Evolutionary conservation across 2,888 invertebrate species (phyloP), one percentile per base, ranked within the genome.

Genomic region (Parnassius apollo): DNA sequence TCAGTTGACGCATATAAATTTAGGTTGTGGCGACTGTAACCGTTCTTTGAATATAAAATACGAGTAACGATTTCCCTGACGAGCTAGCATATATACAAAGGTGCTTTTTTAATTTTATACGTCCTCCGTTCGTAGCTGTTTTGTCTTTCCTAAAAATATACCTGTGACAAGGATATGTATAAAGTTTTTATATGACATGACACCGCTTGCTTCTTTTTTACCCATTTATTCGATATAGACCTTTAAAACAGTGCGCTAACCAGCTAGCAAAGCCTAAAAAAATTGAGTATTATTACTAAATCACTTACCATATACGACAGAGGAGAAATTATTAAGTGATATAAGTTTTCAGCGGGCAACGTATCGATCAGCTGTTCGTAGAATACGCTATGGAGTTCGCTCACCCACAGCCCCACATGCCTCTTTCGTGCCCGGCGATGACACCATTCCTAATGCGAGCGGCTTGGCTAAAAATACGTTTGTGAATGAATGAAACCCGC

Each of bases 331-430:
- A 48, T 48, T 13, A 50, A 11, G 35, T 56, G 18, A 69, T 63
- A 62, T 66, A 66, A 66, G 68, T 70, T 75, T 42, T 51, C 51
- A 22, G 71, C 68, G 22, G 35, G 42, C 66, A 65, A 67, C 75
- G 73, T 82, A 86, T 85, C 79, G 83, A 88, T 87, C 81, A 86
- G 82, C 77, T 86, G 85, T 86, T 88, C 87, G 84, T 86, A 86
- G 82, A 70, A 77, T 80, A 75, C 76, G 74, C 68, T 72, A 70
- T 70, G 73, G 78, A 81, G 89, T 84, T 88, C 88, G 81, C 74
- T 82, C 82, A 88, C 88, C 88, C 78, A 75, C 69, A 83, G 73
- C 77, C 71, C 75, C 78, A 80, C 74, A 81, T 68, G 66, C 65
- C 52, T 59, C 64, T 57, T 53, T 57, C 35, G 53, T 74, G 77